A percentile compares a stretch with the other conserved stretches of the same genome.
phyloP scores from a whole-genome alignment of 2,888 invertebrate species.

The Oconnorella tubifera region DNA sequence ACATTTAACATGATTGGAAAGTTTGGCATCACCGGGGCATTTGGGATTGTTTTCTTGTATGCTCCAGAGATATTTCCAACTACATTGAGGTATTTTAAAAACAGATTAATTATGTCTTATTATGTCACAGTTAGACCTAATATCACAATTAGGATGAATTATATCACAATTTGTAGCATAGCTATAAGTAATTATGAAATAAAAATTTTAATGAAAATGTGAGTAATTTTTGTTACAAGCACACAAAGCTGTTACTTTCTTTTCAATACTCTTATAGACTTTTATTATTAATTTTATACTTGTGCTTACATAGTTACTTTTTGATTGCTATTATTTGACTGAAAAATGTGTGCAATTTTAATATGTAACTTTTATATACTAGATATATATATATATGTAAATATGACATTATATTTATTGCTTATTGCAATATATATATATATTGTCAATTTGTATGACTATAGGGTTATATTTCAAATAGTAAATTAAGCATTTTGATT shows the following conservation, averaged over 20 bases:
- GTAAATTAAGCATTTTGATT: neutral
- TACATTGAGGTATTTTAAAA: slow-evolving; percentile 44
- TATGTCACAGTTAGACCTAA: neutral
- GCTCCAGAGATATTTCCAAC: slow-evolving; percentile 53
- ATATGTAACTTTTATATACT: no score
- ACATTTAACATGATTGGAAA: slow-evolving; percentile 43
- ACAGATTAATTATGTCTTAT: neutral
- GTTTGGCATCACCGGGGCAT: slow-evolving; percentile 53
- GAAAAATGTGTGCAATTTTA: no score
- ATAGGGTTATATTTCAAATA: neutral
- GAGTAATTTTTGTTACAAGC: no score
- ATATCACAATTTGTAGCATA: no score
- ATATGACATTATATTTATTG: neutral
- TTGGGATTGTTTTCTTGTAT: slow-evolving; percentile 50
- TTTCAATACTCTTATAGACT: no score
- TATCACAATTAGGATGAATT: neutral
- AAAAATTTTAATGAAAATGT: no score
- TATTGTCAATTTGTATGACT: neutral
- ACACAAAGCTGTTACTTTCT: no score
- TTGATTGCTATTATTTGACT: no score
- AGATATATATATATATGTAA: no score
- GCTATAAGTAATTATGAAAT: no score
- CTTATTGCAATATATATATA: neutral
- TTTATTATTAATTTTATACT: no score
- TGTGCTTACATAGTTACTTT: no score